phyloP scores from a whole-genome alignment of 2,888 invertebrate species.

The Gortyna flavago region DNA sequence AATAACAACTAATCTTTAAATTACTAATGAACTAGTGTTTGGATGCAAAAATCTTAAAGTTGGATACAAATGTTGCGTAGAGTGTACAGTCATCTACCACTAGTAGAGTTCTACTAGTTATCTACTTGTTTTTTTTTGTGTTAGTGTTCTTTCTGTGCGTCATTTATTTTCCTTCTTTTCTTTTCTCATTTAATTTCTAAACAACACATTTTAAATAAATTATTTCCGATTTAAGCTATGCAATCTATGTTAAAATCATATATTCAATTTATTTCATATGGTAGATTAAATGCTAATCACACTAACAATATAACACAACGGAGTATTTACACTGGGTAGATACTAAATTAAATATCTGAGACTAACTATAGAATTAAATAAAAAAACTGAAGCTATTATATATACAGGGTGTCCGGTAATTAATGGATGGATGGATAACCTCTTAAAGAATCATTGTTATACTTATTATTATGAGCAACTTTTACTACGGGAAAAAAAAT shows the following conservation, averaged over 20 bases:
- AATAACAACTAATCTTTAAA: conserved; percentile 75
- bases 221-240: background rate
- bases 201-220: too few species aligned
- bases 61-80: background rate
- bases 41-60: conserved; percentile 57
- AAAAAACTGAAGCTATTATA: too few species aligned
- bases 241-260: background rate
- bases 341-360: background rate
- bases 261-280: background rate
- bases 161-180: background rate
- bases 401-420: too few species aligned
- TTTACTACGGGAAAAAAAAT: too few species aligned
- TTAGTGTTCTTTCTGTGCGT: background rate
- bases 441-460: too few species aligned
- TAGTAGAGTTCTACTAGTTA: background rate
- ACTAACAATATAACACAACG: too few species aligned
- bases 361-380: background rate
- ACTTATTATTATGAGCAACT: too few species aligned
- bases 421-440: too few species aligned
- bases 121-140: background rate
- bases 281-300: background rate
- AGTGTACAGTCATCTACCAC: background rate
- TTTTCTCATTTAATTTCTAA: too few species aligned
- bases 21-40: conserved; percentile 70
- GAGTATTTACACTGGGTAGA: background rate